Conservation (phyloP, 2,797 vertebrate genomes). For the Brachymystax lenok region DNA sequence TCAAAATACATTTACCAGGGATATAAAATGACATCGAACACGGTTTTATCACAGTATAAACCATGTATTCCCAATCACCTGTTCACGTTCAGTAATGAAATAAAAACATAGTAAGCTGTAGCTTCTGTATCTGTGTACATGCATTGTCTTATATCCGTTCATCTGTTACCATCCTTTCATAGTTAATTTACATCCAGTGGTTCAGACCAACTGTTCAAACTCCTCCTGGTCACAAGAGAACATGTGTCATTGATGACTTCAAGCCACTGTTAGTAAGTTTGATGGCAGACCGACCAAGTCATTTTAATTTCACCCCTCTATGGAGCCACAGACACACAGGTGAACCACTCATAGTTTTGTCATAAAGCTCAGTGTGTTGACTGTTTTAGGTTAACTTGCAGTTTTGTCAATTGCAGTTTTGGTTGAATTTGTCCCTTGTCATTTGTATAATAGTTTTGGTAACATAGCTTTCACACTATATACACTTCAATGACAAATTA, state of each 20-base stretch:
- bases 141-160: neutral
- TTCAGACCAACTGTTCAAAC: conserved; percentile 4
- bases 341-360: neutral
- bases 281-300: neutral
- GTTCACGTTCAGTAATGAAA: neutral
- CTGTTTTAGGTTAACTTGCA: too few relatives aligned
- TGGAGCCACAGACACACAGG: neutral
- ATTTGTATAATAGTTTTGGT: too few relatives aligned
- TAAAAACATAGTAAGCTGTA: too few relatives aligned
- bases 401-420: too few relatives aligned
- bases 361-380: too few relatives aligned
- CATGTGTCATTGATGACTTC: neutral
- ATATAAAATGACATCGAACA: neutral
- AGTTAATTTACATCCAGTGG: neutral
- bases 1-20: too few relatives aligned
- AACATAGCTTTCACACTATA: too few relatives aligned
- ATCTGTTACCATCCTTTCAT: conserved; percentile 4
- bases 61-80: neutral
- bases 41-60: neutral
- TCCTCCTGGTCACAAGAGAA: neutral
- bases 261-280: neutral
- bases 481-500: too few relatives aligned
- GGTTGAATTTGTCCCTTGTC: too few relatives aligned
- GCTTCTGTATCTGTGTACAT: neutral
- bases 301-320: neutral